Conservation (phyloP, 2,113 vertebrate species). For the Sardina pilchardus region DNA sequence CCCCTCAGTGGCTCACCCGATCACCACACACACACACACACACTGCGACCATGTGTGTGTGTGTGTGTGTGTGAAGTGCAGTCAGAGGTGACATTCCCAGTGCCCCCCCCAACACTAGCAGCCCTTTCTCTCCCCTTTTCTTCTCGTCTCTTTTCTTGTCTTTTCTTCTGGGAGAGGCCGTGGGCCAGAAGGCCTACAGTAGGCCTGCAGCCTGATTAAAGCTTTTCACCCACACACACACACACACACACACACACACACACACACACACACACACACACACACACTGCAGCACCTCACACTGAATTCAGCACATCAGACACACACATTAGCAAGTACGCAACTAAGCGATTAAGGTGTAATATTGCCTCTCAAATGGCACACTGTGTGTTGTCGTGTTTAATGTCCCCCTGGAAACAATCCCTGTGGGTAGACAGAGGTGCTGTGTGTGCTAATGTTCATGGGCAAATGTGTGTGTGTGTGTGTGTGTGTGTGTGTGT, state of each 20-base stretch:
- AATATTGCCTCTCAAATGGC: background rate
- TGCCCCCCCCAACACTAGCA: background rate
- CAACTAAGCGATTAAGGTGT: background rate
- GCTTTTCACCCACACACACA: background rate
- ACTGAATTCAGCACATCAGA: no score
- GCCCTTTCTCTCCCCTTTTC: background rate
- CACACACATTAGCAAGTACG: background rate
- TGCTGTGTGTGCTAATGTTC: background rate
- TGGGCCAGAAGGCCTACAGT: background rate
- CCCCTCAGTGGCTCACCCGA: background rate
- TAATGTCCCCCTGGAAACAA: constrained; percentile 7
- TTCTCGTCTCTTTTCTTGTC: background rate
- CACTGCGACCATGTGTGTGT: background rate
- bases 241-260: background rate
- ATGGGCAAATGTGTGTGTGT: background rate
- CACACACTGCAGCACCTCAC: background rate
- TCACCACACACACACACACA: constrained; percentile 13
- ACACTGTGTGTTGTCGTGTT: constrained; percentile 12
- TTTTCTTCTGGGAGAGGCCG: background rate
- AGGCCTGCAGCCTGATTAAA: background rate
- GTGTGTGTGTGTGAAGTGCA: constrained; percentile 6
- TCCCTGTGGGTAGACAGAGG: background rate
- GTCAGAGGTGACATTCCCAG: constrained; percentile 8
- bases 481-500: constrained; percentile 1
- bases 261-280: background rate